Percentiles rank a stretch among this genome's conserved stretches.
phyloP scores from a whole-genome alignment of 2,797 vertebrate species.

The Sebastes vulpes region DNA sequence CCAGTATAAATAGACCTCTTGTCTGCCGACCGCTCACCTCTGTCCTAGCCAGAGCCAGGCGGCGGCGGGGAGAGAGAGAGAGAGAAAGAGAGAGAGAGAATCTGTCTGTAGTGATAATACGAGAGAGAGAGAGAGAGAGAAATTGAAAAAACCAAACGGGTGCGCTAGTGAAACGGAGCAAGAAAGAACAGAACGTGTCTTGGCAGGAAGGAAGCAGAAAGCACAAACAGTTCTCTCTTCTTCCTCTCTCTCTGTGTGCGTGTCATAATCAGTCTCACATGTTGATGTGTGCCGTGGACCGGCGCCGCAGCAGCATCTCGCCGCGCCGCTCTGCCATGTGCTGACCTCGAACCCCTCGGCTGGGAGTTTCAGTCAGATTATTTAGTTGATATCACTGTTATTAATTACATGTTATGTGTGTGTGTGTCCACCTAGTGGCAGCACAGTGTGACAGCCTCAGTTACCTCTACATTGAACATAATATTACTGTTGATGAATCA shows the following conservation, averaged over 20 bases:
- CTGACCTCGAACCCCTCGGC: background rate
- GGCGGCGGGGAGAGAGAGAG: background rate
- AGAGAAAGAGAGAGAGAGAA: background rate
- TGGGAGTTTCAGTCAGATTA: background rate
- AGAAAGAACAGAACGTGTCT: conserved; percentile 71
- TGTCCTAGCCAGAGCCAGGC: background rate
- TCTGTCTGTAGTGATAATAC: background rate
- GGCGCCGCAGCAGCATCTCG: background rate
- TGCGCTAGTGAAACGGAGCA: conserved; percentile 17
- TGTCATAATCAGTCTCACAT: conserved; percentile 51
- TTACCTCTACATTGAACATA: background rate
- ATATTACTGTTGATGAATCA: no score
- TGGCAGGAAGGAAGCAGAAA: conserved; percentile 73
- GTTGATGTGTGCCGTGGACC: conserved; percentile 36
- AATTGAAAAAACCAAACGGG: conserved; percentile 9
- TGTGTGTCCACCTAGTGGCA: background rate
- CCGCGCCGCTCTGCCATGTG: background rate
- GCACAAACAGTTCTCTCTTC: conserved; percentile 46
- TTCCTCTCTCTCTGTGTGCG: no score
- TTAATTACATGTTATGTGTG: background rate
- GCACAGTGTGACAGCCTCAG: background rate
- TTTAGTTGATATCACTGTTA: background rate
- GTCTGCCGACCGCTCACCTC: conserved; percentile 6
- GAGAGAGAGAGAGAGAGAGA: conserved; percentile 20
- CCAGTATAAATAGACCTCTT: conserved; percentile 41